A percentile compares a stretch with the other conserved stretches of the same genome.
phyloP scores from a whole-genome alignment of 2,113 vertebrate genomes.

The Columba livia region DNA sequence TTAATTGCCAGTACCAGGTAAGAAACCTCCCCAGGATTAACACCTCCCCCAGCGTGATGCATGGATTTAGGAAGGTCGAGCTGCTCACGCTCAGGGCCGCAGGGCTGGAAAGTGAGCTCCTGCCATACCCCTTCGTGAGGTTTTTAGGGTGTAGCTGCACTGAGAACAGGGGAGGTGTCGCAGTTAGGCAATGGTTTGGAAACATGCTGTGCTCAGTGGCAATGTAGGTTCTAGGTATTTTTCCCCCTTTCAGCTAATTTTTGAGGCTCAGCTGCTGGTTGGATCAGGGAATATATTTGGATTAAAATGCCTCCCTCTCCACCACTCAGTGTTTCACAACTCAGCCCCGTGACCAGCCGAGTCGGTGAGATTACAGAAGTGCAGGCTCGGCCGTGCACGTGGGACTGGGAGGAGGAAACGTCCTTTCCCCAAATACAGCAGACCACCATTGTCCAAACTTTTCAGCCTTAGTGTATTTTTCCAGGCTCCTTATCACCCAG shows the following conservation, averaged over 20 bases:
- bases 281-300: not conserved
- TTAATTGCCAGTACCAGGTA: not conserved
- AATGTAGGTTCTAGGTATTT: not conserved
- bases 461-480: not conserved
- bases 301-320: not conserved
- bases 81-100: not conserved
- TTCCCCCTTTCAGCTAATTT: not conserved
- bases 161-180: fast-evolving
- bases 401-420: not conserved
- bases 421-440: not conserved
- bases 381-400: not conserved
- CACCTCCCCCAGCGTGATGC: fast-evolving
- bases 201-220: not conserved
- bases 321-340: not conserved
- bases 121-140: fast-evolving
- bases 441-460: not conserved
- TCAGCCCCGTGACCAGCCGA: not conserved
- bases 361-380: not conserved
- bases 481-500: not conserved
- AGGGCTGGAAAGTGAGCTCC: not conserved
- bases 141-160: not conserved
- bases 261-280: not conserved
- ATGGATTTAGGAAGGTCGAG: not conserved
- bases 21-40: not conserved
- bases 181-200: not conserved